A percentile compares a stretch with the other conserved stretches of the same genome.
phyloP scores from a whole-genome alignment of 2,113 vertebrate genomes.

The Microtus montanus region DNA sequence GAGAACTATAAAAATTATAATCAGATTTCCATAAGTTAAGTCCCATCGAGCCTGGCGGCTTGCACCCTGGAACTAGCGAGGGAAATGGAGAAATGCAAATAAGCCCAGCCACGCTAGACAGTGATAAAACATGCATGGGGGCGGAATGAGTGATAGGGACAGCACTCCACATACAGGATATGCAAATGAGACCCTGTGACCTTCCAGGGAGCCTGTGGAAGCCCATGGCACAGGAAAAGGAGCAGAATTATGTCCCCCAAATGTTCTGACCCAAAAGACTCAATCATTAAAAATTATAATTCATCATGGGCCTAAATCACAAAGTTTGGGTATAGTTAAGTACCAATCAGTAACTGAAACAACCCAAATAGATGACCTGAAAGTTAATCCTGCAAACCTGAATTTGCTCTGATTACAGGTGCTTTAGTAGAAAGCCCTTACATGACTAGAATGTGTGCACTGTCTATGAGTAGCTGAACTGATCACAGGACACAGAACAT shows the following conservation, averaged over 20 bases:
- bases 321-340: not conserved
- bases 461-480: not conserved
- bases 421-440: conserved; percentile 32
- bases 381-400: not conserved
- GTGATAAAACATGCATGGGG: not conserved
- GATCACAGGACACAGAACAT: conserved; percentile 47
- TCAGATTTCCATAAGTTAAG: not conserved
- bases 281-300: not conserved
- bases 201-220: not conserved
- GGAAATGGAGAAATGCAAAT: not conserved
- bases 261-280: not conserved
- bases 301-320: not conserved
- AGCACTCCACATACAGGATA: accelerated
- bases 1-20: not conserved
- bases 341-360: not conserved
- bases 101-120: not conserved
- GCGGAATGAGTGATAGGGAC: not conserved
- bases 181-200: not conserved
- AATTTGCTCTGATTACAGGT: not conserved
- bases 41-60: not conserved
- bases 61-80: not conserved
- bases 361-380: not conserved
- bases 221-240: not conserved
- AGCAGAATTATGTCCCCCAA: not conserved
- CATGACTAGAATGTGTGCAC: not conserved